Base-by-base conservation (phyloP, 2,888 invertebrate species). In the Dascillus cervinus region DNA sequence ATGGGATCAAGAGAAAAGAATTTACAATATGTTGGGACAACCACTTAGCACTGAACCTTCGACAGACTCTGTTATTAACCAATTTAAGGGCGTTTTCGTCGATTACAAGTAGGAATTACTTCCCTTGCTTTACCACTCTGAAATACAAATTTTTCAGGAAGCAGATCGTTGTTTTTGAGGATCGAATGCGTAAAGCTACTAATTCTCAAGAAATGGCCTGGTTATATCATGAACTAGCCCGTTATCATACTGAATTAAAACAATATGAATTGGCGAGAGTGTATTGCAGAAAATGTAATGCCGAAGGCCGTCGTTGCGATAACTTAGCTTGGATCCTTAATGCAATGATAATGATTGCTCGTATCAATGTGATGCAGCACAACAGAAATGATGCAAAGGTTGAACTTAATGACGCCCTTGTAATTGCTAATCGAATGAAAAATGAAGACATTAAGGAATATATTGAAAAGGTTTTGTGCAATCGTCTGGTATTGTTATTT, bases 311-410 rank as follows among this genome's bases (percentile, higher is more conserved):
- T 11, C 40, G 50, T 1, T 50, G 60, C 1, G 49, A 49, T 1
- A 56, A 59, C 37, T 42, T 53, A 8, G 52, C 55, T 3, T 72
- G 71, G 71, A 43, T 58, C 0, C 43, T 70, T 2, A 69, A 70
- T 41, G 60, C 60, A 1, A 50, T 54, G 25, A 63, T 71, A 43
- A 36, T 70, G 2, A 46, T 67, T n/a, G 51, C 64, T 2, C 57
- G 60, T 9, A 59, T 66, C 9, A 66, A 70, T 46, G 50, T 70
- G 6, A 45, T 48, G 12, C 65, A 67, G 43, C 57, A 62, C 37
- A 70, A 70, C 26, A 61, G 62, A 20, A 68, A 64, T 39, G 71
- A 72, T 37, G 70, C 71, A 0, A 63, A 58, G 30, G 60, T 58
- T 6, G 64, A 62, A 32, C 37, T 60, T 5, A 37, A 44, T 2